A percentile compares a stretch with the other conserved stretches of the same genome.
Evolutionary conservation across 2,113 vertebrate genomes (phyloP).

Genomic region (Lamprologus callipterus): DNA sequence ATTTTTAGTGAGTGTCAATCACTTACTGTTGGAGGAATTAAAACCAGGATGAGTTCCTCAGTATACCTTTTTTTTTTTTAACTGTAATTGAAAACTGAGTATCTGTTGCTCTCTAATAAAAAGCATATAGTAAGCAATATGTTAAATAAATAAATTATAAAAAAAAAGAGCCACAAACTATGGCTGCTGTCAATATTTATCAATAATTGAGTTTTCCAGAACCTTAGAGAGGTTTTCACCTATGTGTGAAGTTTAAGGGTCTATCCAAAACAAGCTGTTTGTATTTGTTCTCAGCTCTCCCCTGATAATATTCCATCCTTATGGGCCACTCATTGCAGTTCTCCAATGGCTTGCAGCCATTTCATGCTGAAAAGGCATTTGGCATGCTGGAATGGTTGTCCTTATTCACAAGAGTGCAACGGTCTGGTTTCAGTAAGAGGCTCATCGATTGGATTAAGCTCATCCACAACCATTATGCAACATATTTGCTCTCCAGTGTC

Average conservation of each 20-base stretch:
- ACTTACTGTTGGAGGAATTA: neutral
- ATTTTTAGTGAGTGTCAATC: neutral
- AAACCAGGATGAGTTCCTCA: neutral
- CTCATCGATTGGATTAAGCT: constrained; percentile 1
- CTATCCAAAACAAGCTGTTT: neutral
- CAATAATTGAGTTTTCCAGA: neutral
- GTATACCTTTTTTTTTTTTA: neutral
- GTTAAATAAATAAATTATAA: neutral
- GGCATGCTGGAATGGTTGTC: neutral
- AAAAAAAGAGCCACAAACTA: neutral
- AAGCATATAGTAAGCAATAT: neutral
- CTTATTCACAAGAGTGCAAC: neutral
- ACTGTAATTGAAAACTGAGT: neutral
- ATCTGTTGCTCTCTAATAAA: neutral
- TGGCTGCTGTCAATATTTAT: neutral
- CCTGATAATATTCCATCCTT: constrained; percentile 4
- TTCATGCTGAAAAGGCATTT: constrained; percentile 15
- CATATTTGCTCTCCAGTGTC: neutral
- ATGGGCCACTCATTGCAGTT: neutral
- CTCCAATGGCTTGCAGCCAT: constrained; percentile 5
- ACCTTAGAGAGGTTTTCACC: neutral
- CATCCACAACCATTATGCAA: neutral
- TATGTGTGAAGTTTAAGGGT: neutral
- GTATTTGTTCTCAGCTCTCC: constrained; percentile 6
- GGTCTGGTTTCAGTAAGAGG: constrained; percentile 10